Evolutionary conservation across 1,140 invertebrate genomes (phyloP).

Genomic region (Bombus affinis): DNA sequence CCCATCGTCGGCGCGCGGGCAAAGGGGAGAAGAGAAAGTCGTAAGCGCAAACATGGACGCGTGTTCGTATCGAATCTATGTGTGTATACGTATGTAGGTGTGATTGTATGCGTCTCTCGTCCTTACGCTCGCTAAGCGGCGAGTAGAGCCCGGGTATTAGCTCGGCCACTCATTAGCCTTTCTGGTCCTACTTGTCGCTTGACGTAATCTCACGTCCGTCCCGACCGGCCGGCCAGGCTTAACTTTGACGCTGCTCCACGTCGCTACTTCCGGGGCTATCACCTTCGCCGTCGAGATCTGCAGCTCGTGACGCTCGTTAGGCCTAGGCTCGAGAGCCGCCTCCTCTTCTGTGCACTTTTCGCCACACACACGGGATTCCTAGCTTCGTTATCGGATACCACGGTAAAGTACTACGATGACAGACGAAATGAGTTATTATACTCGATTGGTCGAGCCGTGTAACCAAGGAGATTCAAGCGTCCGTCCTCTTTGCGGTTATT

Average conservation of each 20-base stretch:
- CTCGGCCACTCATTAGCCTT: slow-evolving; percentile 73
- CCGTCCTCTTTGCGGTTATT: neutral
- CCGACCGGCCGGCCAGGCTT: slow-evolving; percentile 51
- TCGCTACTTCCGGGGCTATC: slow-evolving; percentile 58
- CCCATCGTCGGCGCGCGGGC: slow-evolving; percentile 19
- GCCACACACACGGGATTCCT: neutral
- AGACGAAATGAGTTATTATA: slow-evolving; percentile 38
- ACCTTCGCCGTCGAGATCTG: neutral
- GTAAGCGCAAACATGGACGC: neutral
- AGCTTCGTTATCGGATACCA: slow-evolving; percentile 23
- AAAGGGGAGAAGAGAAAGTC: slow-evolving; percentile 45
- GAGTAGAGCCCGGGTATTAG: slow-evolving; percentile 68
- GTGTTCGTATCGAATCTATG: too few species aligned
- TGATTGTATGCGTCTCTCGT: neutral
- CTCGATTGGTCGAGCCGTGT: slow-evolving; percentile 24
- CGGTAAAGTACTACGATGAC: neutral
- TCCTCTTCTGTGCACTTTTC: neutral
- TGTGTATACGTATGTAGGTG: neutral
- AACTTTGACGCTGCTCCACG: slow-evolving; percentile 63
- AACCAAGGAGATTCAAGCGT: neutral
- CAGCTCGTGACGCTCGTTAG: slow-evolving; percentile 22
- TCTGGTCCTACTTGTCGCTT: slow-evolving; percentile 73
- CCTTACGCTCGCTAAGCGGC: slow-evolving; percentile 41
- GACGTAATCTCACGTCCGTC: slow-evolving; percentile 70
- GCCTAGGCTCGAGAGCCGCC: neutral